A percentile compares a stretch with the other conserved stretches of the same genome.
Conservation (phyloP, 92 coral and sea anemone species). For the Parazoanthus atlanticus region DNA sequence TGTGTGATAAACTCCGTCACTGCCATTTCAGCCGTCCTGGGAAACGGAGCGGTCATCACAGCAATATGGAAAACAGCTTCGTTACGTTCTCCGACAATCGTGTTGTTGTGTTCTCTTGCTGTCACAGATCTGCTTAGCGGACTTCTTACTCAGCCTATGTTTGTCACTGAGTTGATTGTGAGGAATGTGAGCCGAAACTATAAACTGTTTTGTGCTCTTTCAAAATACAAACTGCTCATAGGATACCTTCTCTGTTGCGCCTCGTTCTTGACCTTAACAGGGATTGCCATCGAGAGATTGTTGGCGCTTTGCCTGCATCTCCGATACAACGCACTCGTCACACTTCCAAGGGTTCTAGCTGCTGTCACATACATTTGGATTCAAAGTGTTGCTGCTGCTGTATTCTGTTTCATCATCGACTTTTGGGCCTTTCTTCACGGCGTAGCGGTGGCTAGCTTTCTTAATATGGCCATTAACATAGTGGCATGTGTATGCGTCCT, state of each 20-base stretch:
- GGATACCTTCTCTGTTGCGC: neutral
- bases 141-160: neutral
- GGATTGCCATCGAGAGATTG: neutral
- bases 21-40: neutral
- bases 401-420: neutral
- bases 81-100: neutral
- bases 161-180: neutral
- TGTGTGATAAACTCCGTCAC: neutral
- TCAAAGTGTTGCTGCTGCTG: neutral
- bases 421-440: neutral
- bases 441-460: neutral
- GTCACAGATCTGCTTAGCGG: neutral
- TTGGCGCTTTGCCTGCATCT: neutral
- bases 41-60: neutral
- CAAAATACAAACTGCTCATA: neutral
- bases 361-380: neutral
- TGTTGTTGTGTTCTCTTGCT: neutral
- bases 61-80: neutral
- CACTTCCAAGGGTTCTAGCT: neutral
- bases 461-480: neutral
- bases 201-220: neutral
- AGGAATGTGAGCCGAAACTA: neutral
- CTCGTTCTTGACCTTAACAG: neutral
- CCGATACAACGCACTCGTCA: neutral
- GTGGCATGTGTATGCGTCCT: neutral